Conservation (phyloP, 1,140 invertebrate species). For the Heliconius melpomene region DNA sequence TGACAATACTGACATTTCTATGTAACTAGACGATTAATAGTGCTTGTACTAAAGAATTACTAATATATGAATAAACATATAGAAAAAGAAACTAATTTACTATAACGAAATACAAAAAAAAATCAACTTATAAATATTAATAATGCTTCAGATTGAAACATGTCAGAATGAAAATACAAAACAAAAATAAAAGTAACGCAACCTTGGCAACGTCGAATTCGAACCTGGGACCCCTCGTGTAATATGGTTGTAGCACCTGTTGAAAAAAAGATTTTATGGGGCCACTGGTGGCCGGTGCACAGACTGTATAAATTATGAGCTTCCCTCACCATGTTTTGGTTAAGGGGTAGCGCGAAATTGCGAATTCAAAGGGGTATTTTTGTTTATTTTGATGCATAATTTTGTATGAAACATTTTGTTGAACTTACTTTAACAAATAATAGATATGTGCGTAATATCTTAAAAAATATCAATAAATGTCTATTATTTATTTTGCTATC, state of each 20-base stretch:
- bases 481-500: no score
- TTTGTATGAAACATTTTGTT: neutral
- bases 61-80: neutral
- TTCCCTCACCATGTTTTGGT: conserved; percentile 19
- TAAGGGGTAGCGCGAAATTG: conserved; percentile 19
- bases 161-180: conserved; percentile 19
- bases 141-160: neutral
- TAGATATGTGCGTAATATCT: no score
- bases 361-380: neutral
- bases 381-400: neutral
- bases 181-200: conserved; percentile 26
- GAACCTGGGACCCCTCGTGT: conserved; percentile 44
- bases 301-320: conserved; percentile 28
- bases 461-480: no score
- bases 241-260: conserved; percentile 47
- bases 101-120: neutral
- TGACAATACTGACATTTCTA: no score
- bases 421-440: no score
- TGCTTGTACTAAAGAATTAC: no score
- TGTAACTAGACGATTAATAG: no score
- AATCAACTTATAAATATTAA: neutral
- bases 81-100: neutral
- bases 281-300: conserved; percentile 35
- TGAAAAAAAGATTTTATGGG: conserved; percentile 44
- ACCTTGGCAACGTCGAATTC: conserved; percentile 41